Evolutionary conservation across 2,113 vertebrate species (phyloP), one percentile per base, ranked within the genome.

Genomic region (Hemichromis elongatus): DNA sequence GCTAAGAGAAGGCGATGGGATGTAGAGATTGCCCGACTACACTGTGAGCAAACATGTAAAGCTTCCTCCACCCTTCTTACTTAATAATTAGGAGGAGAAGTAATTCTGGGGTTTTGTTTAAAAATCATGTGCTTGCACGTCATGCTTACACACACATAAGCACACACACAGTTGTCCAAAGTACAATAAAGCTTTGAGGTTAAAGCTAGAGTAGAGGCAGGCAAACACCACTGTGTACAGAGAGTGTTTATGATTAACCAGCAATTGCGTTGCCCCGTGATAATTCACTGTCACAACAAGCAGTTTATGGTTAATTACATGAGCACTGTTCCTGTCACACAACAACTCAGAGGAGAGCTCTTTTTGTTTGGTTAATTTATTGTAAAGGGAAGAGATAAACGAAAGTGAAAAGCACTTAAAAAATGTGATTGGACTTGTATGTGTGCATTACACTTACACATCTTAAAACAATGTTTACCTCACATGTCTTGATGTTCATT

Each of bases 211-310:
- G 21, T 21, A 70, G 40, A 81, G 37, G 52, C 59, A 50, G 81
- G 84, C 54, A 70, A 77, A 85, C 78, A 77, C 68, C 21, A 10
- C 56, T 85, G 89, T 89, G 82, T 88, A 78, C 61, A 73, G 56
- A 90, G 24, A 70, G 30, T 4, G 83, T 94, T 93, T 54, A 94
- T 93, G 82, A 93, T 95, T 94, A 94, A 95, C 90, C 40, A 55
- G 78, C 73, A 80, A 85, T 82, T 73, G 30, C 1, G 3, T 45
- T 81, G 40, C 40, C 77, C 52, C 14, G 16, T 59, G 52, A 56
- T 83, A 63, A 90, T 87, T 75, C 30, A 47, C 6, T 3, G 40
- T 24, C 21, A 53, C 33, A 75, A 4, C 12, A 7, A 82, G 11
- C 52, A 59, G 40, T 78, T 30, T 21, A 68, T 9, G 26, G 79